Evolutionary conservation across 2,888 invertebrate species (phyloP), one percentile per base, ranked within the genome.

Genomic region (Dusona sp.): DNA sequence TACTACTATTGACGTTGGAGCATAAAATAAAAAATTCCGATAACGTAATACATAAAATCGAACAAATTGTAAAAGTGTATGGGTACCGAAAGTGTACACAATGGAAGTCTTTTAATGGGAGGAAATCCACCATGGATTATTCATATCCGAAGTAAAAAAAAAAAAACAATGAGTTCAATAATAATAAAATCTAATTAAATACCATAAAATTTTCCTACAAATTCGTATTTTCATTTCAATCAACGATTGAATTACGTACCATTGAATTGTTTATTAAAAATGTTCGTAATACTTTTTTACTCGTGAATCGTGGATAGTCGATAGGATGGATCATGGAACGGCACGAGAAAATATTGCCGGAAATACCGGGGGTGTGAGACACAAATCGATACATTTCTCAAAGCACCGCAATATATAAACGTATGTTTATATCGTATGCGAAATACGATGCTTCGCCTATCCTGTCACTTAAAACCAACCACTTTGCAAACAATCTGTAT

Each of bases 401-500:
- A 61, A 68, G 73, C 51, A 11, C n/a, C 78, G 64, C 82, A 68
- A 77, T 51, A 48, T 2, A 68, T 33, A 45, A 8, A 22, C 29
- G 42, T 65, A 51, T 54, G 22, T 61, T 70, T 68, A 33, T 48
- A 29, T 77, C 48, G 70, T 67, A 57, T 73, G 74, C 33, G 48
- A 61, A 81, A 85, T 77, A 78, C 85, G 78, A 85, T 64, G 85
- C 67, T 83, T 85, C 82, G 70, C 51, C 85, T 79, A 88, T 85
- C 80, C 84, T 84, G 85, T 86, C 88, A 88, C 79, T 88, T 86
- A 85, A 85, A 88, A 85, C 83, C 84, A 79, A 81, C 81, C 88
- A 84, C 86, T 85, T 85, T 81, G 83, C 86, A 87, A 79, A 89
- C 84, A 88, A 88, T 86, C 84, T 87, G 84, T 88, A 87, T 89